Evolutionary conservation across 2,797 vertebrate genomes (phyloP), one percentile per base, ranked within the genome.

Genomic region (Sebastes goodei): DNA sequence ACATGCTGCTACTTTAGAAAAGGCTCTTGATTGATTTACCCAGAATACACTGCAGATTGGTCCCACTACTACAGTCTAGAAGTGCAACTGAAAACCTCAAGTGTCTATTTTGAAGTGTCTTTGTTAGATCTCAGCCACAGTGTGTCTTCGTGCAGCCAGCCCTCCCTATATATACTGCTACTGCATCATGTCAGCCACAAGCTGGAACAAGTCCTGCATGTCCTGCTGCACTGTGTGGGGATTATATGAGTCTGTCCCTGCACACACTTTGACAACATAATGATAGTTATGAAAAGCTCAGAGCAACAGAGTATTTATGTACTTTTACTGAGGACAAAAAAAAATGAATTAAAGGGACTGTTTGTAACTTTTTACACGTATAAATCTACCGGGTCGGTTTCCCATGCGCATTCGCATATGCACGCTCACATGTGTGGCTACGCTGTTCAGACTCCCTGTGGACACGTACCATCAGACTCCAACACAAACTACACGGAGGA

Each of bases 1-100:
- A 42, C 38, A 14, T 42, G 38, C 5, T 6, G 38, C 5, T 42
- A 15, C 32, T 9, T 2, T 2, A n/a, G 25, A 63, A 56, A 69
- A 82, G 9, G 25, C 33, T 55, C 56, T 61, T 46, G 21, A 76
- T 57, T 55, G 27, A 80, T 57, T 55, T 49, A 61, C 62, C 61
- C 66, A 71, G 35, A 74, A 81, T 64, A 14, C 78, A 38, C 55
- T 27, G 27, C 23, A 42, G 27, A 61, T 66, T 10, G 56, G 23
- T 60, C 38, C 30, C 3, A 53, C 69, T 78, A 27, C 12, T 78
- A 21, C 12, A 21, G 46, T 9, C 17, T 27, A 29, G 52, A 64
- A 14, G 14, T 46, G 33, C 59, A 64, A 3, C 64, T 63, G 32
- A 17, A 61, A 49, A 46, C 52, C 57, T 11, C 1, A 27, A 76